phyloP scores from a whole-genome alignment of 2,888 invertebrate species.

The Magallana nippona region DNA sequence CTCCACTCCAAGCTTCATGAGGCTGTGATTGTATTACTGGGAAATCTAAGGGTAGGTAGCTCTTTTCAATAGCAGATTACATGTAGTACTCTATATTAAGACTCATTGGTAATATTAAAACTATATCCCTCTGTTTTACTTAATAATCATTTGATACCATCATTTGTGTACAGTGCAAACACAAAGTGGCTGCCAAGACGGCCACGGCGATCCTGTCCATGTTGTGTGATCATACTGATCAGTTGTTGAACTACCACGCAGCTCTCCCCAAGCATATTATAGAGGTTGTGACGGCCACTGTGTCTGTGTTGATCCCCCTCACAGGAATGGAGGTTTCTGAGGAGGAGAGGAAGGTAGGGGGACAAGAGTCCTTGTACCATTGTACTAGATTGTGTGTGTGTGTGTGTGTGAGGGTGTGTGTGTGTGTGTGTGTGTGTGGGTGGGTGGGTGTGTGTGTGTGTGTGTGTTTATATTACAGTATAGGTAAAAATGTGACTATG shows the following conservation, averaged over 20 bases:
- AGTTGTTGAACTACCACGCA: constrained; percentile 87
- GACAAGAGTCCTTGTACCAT: neutral
- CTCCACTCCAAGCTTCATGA: constrained; percentile 86
- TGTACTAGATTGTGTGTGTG: too few relatives aligned
- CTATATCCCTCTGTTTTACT: too few relatives aligned
- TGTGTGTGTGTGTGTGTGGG: too few relatives aligned
- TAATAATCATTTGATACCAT: neutral
- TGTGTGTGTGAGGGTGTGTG: too few relatives aligned
- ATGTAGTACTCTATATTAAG: too few relatives aligned
- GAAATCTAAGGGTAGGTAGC: constrained; percentile 85
- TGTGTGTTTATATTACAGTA: too few relatives aligned
- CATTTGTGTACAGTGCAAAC: constrained; percentile 85
- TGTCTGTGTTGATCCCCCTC: constrained; percentile 81
- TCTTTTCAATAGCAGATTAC: too few relatives aligned
- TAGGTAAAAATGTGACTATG: neutral
- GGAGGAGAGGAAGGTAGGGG: constrained; percentile 83
- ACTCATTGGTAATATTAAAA: too few relatives aligned
- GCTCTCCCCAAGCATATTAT: constrained; percentile 84
- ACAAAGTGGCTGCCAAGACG: constrained; percentile 90
- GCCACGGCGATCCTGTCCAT: constrained; percentile 90
- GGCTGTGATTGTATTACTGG: constrained; percentile 85
- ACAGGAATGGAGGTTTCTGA: constrained; percentile 81
- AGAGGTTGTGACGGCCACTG: constrained; percentile 79
- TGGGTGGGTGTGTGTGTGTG: too few relatives aligned
- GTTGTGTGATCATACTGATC: constrained; percentile 89